Base-by-base conservation (phyloP, 1,140 invertebrate species). In the Papilio helenus region DNA sequence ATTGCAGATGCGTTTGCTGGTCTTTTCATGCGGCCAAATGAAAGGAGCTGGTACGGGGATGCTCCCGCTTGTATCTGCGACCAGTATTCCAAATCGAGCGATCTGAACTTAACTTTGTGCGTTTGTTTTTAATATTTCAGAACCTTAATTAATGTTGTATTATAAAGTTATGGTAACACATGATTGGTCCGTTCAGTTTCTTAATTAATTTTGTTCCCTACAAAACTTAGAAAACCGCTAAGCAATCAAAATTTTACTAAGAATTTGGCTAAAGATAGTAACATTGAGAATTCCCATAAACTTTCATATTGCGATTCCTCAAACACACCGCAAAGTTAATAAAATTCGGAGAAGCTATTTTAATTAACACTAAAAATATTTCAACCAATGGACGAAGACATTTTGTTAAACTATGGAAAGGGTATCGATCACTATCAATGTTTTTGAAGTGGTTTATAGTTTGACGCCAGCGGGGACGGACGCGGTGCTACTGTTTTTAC, bases 401-500 rank as follows among this genome's bases (percentile, higher is more conserved):
- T 87, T 88, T 84, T 68, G 61, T 73, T 92, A 92, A 92, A 92
- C 90, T 89, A 89, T 84, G 82, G 82, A 79, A 85, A 83, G 77
- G 76, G 71, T 29, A 80, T 85, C 86, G 90, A 91, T 89, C 85
- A 89, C 81, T 88, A 92, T 93, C 89, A 78, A 79, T 82, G 80
- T 82, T 84, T 88, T 89, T 85, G 80, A 81, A 80, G 51, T 80
- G 87, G 87, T 92, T 91, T 92, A 93, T 90, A 84, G 87, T 85
- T 86, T 82, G 73, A 84, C 79, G 71, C 81, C 72, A 58, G 49
- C 74, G 76, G 81, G 72, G 79, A 77, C 58, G 82, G 83, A 81
- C 78, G 79, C 79, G 83, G 42, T 80, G 89, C 92, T 92, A 92
- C 92, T 86, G 92, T 92, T 91, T 92, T 90, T 92, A 91, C 91